Percentiles rank a stretch among this genome's conserved stretches.
These are phyloP conservation scores for Sisyra terminalis DNA, from an alignment of 2,888 invertebrate species.

Conservation along the genomic window DNA sequence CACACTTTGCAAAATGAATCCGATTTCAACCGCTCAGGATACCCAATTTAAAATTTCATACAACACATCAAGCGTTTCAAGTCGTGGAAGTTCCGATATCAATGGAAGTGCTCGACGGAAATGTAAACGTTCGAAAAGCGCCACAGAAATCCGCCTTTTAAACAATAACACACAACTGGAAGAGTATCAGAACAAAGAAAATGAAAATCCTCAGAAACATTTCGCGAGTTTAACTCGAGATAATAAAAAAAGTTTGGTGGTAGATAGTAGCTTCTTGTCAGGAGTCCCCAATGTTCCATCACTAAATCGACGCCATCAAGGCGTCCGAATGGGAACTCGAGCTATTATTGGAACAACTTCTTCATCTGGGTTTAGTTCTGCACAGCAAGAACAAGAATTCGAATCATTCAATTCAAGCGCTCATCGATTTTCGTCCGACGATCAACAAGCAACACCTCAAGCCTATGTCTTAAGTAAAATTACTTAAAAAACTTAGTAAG, in stretches of 20 bases:
- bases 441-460: constrained; percentile 27
- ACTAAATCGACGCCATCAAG: constrained; percentile 31
- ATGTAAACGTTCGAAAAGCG: constrained; percentile 29
- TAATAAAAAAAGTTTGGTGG: constrained; percentile 13
- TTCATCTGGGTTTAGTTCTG: not conserved
- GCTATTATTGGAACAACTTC: constrained; percentile 27
- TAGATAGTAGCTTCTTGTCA: constrained; percentile 22
- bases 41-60: constrained; percentile 25
- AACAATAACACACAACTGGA: constrained; percentile 34
- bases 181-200: constrained; percentile 49
- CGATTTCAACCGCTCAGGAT: constrained; percentile 20
- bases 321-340: constrained; percentile 60
- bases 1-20: constrained; percentile 24
- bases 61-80: constrained; percentile 18
- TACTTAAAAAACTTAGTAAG: no score
- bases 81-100: constrained; percentile 10
- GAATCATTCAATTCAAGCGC: no score
- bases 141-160: constrained; percentile 30
- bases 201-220: constrained; percentile 36
- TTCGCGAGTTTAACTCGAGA: constrained; percentile 8
- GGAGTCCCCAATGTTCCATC: constrained; percentile 17
- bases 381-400: no score
- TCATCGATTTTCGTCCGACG: constrained; percentile 13
- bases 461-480: constrained; percentile 34
- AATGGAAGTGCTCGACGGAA: constrained; percentile 11